These are phyloP conservation scores for Apus apus DNA, from an alignment of 2,113 vertebrate genomes.

Conservation along the genomic window DNA sequence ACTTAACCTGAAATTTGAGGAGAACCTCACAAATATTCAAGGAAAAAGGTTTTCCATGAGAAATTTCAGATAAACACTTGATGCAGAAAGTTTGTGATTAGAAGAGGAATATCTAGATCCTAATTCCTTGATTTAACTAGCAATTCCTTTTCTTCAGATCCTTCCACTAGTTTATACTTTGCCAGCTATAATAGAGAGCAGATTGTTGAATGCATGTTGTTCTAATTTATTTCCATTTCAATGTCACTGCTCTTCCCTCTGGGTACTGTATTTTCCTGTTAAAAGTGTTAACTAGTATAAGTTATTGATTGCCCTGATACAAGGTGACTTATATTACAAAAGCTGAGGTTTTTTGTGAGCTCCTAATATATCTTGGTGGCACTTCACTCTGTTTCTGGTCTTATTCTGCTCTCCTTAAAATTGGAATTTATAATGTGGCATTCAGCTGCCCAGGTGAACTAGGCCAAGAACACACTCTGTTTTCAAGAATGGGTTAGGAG, in stretches of 20 bases:
- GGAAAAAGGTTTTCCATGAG: neutral
- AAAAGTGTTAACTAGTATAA: neutral
- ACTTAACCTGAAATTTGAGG: neutral
- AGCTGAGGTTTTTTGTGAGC: neutral
- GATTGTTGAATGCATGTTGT: neutral
- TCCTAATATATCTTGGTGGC: neutral
- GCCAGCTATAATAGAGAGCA: neutral
- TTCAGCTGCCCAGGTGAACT: neutral
- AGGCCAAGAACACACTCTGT: neutral
- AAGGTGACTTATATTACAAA: neutral
- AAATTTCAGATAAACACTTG: neutral
- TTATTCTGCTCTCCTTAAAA: neutral
- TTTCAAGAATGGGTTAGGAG: neutral
- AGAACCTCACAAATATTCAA: neutral
- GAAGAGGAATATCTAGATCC: neutral
- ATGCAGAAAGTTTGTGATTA: neutral
- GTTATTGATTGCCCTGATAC: neutral
- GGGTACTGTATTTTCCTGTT: neutral
- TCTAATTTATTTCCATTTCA: neutral
- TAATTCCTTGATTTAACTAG: neutral
- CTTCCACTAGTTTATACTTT: neutral
- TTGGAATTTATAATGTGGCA: neutral
- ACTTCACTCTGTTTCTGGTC: neutral
- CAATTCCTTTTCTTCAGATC: neutral
- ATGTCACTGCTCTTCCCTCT: neutral